These are phyloP conservation scores for Thereva nobilitata DNA, from an alignment of 2,888 invertebrate species.

Conservation along the genomic window DNA sequence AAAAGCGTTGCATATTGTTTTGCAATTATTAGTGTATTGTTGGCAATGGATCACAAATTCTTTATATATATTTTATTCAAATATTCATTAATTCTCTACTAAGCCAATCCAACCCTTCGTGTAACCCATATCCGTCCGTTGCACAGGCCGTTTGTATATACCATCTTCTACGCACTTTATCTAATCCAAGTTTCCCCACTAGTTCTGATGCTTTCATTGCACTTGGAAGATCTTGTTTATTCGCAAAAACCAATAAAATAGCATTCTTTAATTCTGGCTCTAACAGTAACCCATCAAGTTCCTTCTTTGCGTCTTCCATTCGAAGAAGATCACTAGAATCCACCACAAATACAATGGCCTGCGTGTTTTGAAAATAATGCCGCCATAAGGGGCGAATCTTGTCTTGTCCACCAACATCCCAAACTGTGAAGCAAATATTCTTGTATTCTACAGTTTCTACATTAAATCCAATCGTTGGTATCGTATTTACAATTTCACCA, in stretches of 20 bases:
- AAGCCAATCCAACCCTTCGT: constrained; percentile 46
- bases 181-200: constrained; percentile 41
- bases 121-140: constrained; percentile 42
- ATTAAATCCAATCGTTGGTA: constrained; percentile 53
- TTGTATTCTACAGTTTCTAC: constrained; percentile 51
- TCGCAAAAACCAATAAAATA: constrained; percentile 49
- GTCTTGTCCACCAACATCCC: constrained; percentile 52
- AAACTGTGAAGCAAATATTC: constrained; percentile 51
- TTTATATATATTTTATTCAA: neutral
- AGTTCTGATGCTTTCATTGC: constrained; percentile 44
- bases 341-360: constrained; percentile 50
- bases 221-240: constrained; percentile 51
- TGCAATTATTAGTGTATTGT: too few species aligned
- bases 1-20: too few species aligned
- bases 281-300: constrained; percentile 47
- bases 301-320: constrained; percentile 46
- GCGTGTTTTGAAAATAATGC: constrained; percentile 49
- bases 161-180: constrained; percentile 44
- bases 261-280: constrained; percentile 46
- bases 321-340: constrained; percentile 48
- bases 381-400: constrained; percentile 50
- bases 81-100: constrained; percentile 39
- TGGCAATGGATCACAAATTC: too few species aligned
- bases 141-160: constrained; percentile 44
- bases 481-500: constrained; percentile 47